Evolutionary conservation across 2,888 invertebrate genomes (phyloP), one percentile per base, ranked within the genome.

Genomic region (Cantharis rufa): DNA sequence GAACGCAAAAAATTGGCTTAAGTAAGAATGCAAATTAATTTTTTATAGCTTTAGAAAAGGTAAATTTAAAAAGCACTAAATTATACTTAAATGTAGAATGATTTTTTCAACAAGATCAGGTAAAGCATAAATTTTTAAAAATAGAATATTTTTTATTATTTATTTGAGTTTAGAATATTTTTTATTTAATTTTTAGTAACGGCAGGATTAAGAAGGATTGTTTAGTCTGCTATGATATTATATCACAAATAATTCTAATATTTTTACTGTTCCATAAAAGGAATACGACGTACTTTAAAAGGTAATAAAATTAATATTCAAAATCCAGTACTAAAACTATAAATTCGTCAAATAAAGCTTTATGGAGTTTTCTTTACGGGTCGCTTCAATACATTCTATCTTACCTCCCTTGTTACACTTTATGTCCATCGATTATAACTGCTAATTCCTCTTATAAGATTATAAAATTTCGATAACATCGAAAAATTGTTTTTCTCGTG

Each of bases 201-300:
- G n/a, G 48, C 48, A 24, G 24, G 48, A 48, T 32, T 32, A 48
- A 48, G 32, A 3, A 48, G 48, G 48, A 48, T 48, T 48, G n/a
- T 48, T 48, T n/a, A 48, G 48, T n/a, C 48, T n/a, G n/a, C n/a
- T 7, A n/a, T n/a, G 48, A 48, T 48, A 9, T 48, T 48, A 48
- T n/a, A 48, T 48, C 48, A 48, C 48, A 48, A 48, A 48, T 48
- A 48, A 48, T 48, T 48, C 48, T n/a, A n/a, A 48, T 48, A 82
- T 84, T 84, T 85, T 86, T 85, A 85, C 82, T 83, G 83, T 84
- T 84, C 85, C 83, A 86, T 86, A 86, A 85, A 85, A 84, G 80
- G 81, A 83, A 84, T 84, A 85, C 83, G 84, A 83, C 84, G 84
- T 83, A 85, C 84, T 85, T 86, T 85, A 85, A 86, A 85, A 82